Evolutionary conservation across 2,113 vertebrate genomes (phyloP).

Genomic region (Osmerus mordax): DNA sequence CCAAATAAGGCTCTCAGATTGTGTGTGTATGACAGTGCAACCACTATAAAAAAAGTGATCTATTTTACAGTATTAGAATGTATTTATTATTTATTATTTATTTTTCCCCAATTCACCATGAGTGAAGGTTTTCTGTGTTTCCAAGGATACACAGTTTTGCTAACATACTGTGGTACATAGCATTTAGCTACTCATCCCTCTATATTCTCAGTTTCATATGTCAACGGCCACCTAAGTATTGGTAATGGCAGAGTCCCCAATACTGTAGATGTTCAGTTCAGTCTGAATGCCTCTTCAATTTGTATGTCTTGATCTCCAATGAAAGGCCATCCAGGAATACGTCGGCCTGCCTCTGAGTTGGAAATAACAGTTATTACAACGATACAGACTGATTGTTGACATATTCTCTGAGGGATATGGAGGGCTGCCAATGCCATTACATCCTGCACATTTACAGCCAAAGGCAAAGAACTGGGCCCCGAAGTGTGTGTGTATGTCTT

Average conservation of each 20-base stretch:
- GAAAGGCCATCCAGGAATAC: conserved; percentile 14
- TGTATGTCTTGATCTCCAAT: neutral
- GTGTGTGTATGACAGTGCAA: too few species aligned
- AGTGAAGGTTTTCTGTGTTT: too few species aligned
- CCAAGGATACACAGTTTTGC: too few species aligned
- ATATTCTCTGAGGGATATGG: conserved; percentile 17
- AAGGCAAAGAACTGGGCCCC: neutral
- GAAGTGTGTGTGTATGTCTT: neutral
- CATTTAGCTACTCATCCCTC: neutral
- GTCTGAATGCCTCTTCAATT: neutral
- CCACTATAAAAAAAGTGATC: too few species aligned
- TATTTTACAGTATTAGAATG: too few species aligned
- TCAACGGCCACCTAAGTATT: conserved; percentile 4
- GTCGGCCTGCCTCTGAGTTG: conserved; percentile 11
- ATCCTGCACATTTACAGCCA: conserved; percentile 11
- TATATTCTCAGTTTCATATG: conserved; percentile 1
- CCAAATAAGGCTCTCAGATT: conserved; percentile 4
- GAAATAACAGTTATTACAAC: conserved; percentile 13
- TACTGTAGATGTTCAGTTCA: neutral
- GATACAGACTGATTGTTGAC: conserved; percentile 18
- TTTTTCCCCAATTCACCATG: too few species aligned
- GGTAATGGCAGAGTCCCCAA: neutral
- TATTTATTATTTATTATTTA: too few species aligned
- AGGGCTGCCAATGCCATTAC: conserved; percentile 1
- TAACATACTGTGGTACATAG: too few species aligned